phyloP scores from a whole-genome alignment of 2,797 vertebrate genomes.

The Parauchenoglanis ngamensis region DNA sequence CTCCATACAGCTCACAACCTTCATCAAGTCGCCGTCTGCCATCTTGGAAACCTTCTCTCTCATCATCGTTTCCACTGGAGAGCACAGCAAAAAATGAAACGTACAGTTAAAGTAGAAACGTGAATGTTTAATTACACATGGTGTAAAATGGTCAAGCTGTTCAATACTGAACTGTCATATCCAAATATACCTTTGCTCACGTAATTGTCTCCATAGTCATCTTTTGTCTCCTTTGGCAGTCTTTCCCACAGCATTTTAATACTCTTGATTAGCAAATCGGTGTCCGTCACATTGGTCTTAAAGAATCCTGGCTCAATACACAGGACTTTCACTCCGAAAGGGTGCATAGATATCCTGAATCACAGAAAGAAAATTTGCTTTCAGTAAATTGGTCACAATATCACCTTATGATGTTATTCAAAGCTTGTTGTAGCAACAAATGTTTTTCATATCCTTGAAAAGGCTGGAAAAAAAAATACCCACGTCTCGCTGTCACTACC shows the following conservation, averaged over 20 bases:
- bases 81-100: not conserved
- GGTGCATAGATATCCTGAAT: constrained; percentile 66
- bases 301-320: constrained; percentile 80
- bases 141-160: no score
- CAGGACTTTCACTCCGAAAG: constrained; percentile 74
- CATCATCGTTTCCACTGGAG: constrained; percentile 54
- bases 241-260: constrained; percentile 65
- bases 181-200: constrained; percentile 59
- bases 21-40: constrained; percentile 70
- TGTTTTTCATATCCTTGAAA: not conserved
- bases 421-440: not conserved
- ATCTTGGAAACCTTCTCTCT: constrained; percentile 57
- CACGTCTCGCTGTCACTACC: constrained; percentile 58
- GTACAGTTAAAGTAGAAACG: not conserved
- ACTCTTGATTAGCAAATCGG: constrained; percentile 43
- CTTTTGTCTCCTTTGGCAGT: constrained; percentile 69
- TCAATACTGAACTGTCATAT: not conserved
- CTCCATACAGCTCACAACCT: constrained; percentile 84
- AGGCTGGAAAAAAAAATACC: not conserved
- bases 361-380: constrained; percentile 10
- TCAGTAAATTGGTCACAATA: not conserved
- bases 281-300: constrained; percentile 71
- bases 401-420: not conserved
- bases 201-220: constrained; percentile 71
- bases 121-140: not conserved